Base-by-base conservation (phyloP, 1,140 invertebrate species). In the Zaprionus capensis region DNA sequence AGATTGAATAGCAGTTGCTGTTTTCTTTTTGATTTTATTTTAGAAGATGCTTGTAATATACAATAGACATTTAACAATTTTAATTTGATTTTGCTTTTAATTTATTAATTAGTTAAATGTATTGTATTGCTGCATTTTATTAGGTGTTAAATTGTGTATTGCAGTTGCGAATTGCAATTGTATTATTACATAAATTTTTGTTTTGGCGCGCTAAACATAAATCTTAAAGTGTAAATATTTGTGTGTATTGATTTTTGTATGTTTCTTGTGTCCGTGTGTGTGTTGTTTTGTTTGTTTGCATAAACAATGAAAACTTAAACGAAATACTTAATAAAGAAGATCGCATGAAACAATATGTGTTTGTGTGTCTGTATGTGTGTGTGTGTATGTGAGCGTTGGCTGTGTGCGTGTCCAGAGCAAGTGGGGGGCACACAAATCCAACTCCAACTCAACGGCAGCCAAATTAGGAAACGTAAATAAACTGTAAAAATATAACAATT, bases 191-290 rank as follows among this genome's bases (percentile, higher is more conserved):
- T 76, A 71, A 75, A 44, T 88, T 76, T 83, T 84, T 76, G 66
- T 88, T 87, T 87, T 88, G 84, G 84, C 84, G 84, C 84, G 84
- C 85, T 87, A 90, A 88, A 88, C 78, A 36, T 88, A 90, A 87
- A 90, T 75, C 84, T 87, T 87, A 87, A 88, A 88, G 76, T 79
- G 26, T 87, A 85, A 82, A 79, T 65, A 70, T 85, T 82, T 84
- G 73, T 83, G 67, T 78, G 68, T 81, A 28, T 65, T 38, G 64
- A 44, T 79, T 79, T 72, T 65, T 58, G 26, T 51, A 12, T 63
- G 5, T 63, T 12, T 34, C 31, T 34, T 66, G 59, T 57, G 51
- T 75, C 31, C 31, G 68, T 75, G 31, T 56, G 44, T 63, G 55
- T 71, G 24, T 56, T 24, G 22, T 34, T 64, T 70, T 69, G 66